Percentiles rank a stretch among this genome's conserved stretches.
These are phyloP conservation scores for Lampris megalopsis DNA, from an alignment of 2,113 vertebrate genomes.

Conservation along the genomic window DNA sequence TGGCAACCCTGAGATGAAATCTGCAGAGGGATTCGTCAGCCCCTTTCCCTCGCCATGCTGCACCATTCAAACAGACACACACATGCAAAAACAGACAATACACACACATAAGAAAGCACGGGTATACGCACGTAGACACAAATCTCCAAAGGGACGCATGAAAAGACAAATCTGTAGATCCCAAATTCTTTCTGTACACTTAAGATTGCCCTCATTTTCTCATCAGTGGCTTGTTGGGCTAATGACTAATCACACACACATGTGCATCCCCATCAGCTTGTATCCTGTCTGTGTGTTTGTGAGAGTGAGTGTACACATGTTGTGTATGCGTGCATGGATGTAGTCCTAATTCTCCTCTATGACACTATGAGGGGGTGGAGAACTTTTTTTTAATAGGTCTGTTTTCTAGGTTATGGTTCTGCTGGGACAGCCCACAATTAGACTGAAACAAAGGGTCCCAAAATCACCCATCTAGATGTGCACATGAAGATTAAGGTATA, in stretches of 20 bases:
- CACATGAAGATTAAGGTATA: background rate
- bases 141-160: too few relatives aligned
- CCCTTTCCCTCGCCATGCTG: slow-evolving; percentile 38
- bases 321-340: background rate
- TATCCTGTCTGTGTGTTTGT: background rate
- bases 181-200: background rate
- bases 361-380: slow-evolving; percentile 29
- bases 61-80: slow-evolving; percentile 32
- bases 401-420: slow-evolving; percentile 43
- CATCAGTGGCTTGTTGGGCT: background rate
- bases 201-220: background rate
- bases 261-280: background rate
- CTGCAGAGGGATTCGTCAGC: slow-evolving; percentile 58
- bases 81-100: slow-evolving; percentile 25
- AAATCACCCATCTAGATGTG: too few relatives aligned
- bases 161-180: background rate
- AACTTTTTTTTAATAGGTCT: slow-evolving; percentile 37
- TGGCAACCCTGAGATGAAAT: slow-evolving; percentile 73
- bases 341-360: slow-evolving; percentile 37
- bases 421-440: slow-evolving; percentile 39
- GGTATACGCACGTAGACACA: background rate
- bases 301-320: background rate
- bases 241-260: background rate
- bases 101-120: background rate
- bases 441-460: background rate